phyloP scores from a whole-genome alignment of 2,113 vertebrate genomes.

The Oriolus oriolus region DNA sequence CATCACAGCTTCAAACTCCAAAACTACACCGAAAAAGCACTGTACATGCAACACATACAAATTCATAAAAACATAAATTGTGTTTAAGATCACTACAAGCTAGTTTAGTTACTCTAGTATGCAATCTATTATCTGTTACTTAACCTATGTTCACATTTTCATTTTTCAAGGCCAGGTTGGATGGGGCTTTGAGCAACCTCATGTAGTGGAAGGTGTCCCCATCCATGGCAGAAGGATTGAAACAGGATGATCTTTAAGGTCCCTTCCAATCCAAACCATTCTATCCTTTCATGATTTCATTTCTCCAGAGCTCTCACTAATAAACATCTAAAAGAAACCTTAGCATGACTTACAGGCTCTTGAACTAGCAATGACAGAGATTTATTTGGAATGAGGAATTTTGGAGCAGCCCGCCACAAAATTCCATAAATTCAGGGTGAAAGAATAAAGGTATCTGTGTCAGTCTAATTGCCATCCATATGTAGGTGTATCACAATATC shows the following conservation, averaged over 20 bases:
- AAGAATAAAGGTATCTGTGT: neutral
- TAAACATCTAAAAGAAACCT: neutral
- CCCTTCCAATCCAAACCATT: neutral
- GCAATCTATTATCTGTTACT: neutral
- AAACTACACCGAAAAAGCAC: rapidly evolving
- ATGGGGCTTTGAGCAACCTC: neutral
- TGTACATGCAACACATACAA: rapidly evolving
- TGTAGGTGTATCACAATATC: neutral
- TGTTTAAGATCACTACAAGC: neutral
- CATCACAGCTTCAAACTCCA: neutral
- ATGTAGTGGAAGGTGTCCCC: neutral
- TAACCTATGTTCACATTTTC: neutral
- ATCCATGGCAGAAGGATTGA: neutral
- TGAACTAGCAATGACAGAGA: neutral
- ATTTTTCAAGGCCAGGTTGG: neutral
- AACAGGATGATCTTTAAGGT: neutral
- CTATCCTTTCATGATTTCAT: neutral
- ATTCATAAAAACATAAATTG: neutral
- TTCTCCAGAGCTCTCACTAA: neutral
- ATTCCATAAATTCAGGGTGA: neutral
- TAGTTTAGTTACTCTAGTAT: neutral
- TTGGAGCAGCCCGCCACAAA: neutral
- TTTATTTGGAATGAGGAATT: neutral
- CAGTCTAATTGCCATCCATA: neutral
- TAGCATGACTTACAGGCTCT: neutral